Evolutionary conservation across 2,888 invertebrate genomes (phyloP).

Genomic region (Hemicrepidius hirtus): DNA sequence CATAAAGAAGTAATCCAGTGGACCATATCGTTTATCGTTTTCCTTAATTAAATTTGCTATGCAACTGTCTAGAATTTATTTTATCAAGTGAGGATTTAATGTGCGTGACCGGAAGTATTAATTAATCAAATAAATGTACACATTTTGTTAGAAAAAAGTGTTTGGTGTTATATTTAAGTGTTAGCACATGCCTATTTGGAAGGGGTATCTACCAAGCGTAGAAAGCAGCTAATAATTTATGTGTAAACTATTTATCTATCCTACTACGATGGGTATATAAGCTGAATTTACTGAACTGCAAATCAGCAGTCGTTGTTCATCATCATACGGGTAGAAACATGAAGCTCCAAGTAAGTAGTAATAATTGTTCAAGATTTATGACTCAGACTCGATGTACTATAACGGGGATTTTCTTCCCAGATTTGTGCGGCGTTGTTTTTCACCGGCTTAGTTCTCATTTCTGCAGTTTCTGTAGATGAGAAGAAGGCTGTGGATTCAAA

Average conservation of each 20-base stretch:
- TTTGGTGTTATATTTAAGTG: slow-evolving; percentile 23
- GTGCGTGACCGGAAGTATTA: slow-evolving; percentile 40
- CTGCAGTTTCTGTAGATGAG: slow-evolving; percentile 61
- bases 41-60: background rate
- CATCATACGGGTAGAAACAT: slow-evolving; percentile 56
- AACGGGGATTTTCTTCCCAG: slow-evolving; percentile 60
- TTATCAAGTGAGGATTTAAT: slow-evolving; percentile 21
- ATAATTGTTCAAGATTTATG: background rate
- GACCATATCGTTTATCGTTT: slow-evolving; percentile 7
- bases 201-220: slow-evolving; percentile 24
- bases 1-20: background rate
- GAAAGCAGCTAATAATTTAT: slow-evolving; percentile 23
- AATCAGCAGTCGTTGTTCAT: slow-evolving; percentile 65
- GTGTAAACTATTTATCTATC: background rate
- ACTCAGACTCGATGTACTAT: no score
- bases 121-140: slow-evolving; percentile 26
- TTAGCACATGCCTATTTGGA: slow-evolving; percentile 18
- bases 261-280: slow-evolving; percentile 43
- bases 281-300: slow-evolving; percentile 18
- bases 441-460: slow-evolving; percentile 67
- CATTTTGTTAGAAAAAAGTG: slow-evolving; percentile 5
- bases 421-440: slow-evolving; percentile 66
- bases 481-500: slow-evolving; percentile 61
- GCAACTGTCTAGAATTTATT: slow-evolving; percentile 17
- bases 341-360: slow-evolving; percentile 66